Base-by-base conservation (phyloP, 2,797 vertebrate species). In the Alcedo atthis region DNA sequence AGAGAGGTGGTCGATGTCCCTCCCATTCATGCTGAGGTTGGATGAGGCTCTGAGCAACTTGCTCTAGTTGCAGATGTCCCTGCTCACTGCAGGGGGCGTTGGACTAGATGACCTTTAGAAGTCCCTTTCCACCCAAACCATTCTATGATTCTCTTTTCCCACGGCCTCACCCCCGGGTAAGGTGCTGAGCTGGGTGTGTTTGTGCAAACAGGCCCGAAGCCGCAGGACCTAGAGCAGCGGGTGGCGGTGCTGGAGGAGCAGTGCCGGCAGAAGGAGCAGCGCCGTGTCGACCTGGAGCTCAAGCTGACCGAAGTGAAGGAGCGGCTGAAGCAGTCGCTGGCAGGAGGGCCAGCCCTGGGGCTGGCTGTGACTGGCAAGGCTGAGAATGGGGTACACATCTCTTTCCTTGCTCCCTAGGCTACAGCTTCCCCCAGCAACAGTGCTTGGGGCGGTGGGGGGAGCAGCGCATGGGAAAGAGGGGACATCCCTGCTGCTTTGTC, bases 231-330 rank as follows among this genome's bases (percentile, higher is more conserved):
- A 91, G 98, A 99, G 88, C 98, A 98, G 89, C 97, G 85, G n/a
- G 88, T 99, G 85, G 97, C 94, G 5, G 85, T 90, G 84, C 96
- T 99, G 96, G 99, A 99, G 92, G 97, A 98, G 30, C 97, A 98
- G 77, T 99, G 99, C 87, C 98, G 98, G 96, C 97, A 97, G 71
- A 99, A 98, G 86, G 99, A 99, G 95, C 97, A 98, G 78, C 97
- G 97, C 61, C 97, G 99, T 3, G 99, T 99, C 0, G 99, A 99
- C 86, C 96, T 99, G 78, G 99, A 99, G 95, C 98, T 99, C 51
- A 96, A 94, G 93, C 98, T 99, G 73, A 98, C 98, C 0, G 98
- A 98, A 74, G 99, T 99, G 92, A 99, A 99, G 96, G 99, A 99
- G 93, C 98, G 98, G 91, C 97, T 99, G 88, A 99, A 98, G 96